Evolutionary conservation across 2,888 invertebrate species (phyloP), one percentile per base, ranked within the genome.

Genomic region (Branchellion lobata): DNA sequence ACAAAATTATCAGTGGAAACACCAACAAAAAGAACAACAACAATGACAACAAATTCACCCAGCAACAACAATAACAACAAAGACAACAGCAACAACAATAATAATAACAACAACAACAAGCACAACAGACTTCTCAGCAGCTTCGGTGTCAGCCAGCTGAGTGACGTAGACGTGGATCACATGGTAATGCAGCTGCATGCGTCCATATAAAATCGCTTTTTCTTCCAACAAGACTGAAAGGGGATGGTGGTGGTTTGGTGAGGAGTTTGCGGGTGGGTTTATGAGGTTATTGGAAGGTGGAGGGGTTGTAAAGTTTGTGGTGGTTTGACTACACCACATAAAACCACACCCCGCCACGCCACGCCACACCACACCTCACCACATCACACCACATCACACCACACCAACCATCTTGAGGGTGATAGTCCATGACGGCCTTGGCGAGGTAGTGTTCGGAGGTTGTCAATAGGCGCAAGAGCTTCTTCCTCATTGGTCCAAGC

Each of bases 141-240:
- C 91, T 2, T 91, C 89, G 0, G 93, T 91, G 87, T 98, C 93
- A 61, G 94, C 88, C 80, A 99, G 89, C 47, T 95, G 91, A 84
- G 94, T 92, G 29, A 96, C 92, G 87, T 97, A 97, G 85, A 99
- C 94, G 0, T 93, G 92, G 72, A 99, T 89, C 0, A 95, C 96
- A 86, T 96, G 93, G 85, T 96, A 94, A 86, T 99, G 97, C 82
- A 93, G 90, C 0, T 94, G 94, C 33, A 97, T 89, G 84, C 93
- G 92, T 0, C 96, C 97, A 65, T 97, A 89, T 81, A 99, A 92
- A n/a, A 98, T 90, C 0, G 98, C 97, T 81, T 96, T 90, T 87
- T 98, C 98, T 86, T 97, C 96, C 85, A 93, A 92, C 84, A 98
- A 89, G 80, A 89, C 91, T 91, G 84, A 1, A 77, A 18, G 27